Conservation (phyloP, 1,140 invertebrate species). For the Drosophila orosa region DNA sequence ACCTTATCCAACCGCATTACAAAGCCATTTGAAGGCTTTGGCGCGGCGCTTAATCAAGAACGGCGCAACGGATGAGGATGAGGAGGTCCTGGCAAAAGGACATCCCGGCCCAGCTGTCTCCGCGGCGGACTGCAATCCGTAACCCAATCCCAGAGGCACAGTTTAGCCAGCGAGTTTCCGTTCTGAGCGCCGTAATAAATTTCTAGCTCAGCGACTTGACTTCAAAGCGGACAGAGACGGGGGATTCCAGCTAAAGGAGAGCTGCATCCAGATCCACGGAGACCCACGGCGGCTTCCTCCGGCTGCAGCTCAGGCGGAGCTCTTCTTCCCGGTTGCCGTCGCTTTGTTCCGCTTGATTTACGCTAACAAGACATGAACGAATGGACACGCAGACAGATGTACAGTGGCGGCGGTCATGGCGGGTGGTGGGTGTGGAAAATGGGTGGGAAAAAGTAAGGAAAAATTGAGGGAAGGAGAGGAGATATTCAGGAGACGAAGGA, state of each 20-base stretch:
- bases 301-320: conserved; percentile 10
- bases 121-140: conserved; percentile 43
- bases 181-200: conserved; percentile 75
- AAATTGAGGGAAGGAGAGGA: neutral
- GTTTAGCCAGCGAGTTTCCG: conserved; percentile 72
- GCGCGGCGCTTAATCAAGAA: conserved; percentile 47
- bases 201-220: conserved; percentile 67
- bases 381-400: conserved; percentile 68
- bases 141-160: conserved; percentile 68
- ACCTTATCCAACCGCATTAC: conserved; percentile 46
- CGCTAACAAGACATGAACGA: conserved; percentile 82
- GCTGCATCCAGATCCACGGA: conserved; percentile 23
- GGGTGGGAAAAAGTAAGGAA: neutral
- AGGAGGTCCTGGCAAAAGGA: conserved; percentile 33
- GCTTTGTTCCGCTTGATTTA: conserved; percentile 83
- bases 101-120: conserved; percentile 41
- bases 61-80: neutral
- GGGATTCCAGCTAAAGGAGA: neutral
- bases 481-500: conserved; percentile 29
- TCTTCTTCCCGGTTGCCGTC: conserved; percentile 53
- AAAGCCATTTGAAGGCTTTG: conserved; percentile 51
- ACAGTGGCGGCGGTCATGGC: conserved; percentile 22
- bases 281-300: conserved; percentile 24
- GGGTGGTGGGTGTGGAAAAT: neutral
- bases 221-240: conserved; percentile 19